A percentile compares a stretch with the other conserved stretches of the same genome.
phyloP scores from a whole-genome alignment of 1,140 invertebrate genomes.

The Araneus ventricosus region DNA sequence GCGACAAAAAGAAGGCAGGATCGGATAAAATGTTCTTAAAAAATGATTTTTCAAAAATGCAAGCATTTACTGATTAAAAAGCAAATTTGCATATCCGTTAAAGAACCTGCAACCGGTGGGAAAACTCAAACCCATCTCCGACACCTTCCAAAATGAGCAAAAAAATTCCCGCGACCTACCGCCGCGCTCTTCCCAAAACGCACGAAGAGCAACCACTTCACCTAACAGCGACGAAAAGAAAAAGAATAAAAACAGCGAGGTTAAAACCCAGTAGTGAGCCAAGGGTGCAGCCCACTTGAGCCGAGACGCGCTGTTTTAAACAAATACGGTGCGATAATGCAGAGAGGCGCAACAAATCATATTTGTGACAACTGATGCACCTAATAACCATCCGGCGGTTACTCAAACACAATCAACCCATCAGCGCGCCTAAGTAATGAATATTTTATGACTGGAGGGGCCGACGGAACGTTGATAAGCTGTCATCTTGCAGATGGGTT shows the following conservation, averaged over 20 bases:
- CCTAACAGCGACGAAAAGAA: background rate
- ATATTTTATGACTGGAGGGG: slow-evolving; percentile 74
- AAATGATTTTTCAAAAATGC: no score
- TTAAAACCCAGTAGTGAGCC: background rate
- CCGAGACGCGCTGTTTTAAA: slow-evolving; percentile 38
- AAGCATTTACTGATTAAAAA: no score
- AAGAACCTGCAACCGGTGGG: background rate
- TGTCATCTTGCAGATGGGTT: slow-evolving; percentile 73
- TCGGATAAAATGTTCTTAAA: no score
- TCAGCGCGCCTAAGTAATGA: slow-evolving; percentile 70
- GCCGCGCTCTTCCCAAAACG: background rate
- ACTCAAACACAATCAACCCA: slow-evolving; percentile 74
- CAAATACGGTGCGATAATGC: slow-evolving; percentile 60
- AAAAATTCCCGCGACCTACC: background rate
- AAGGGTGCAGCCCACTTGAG: slow-evolving; percentile 20
- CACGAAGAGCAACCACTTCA: background rate
- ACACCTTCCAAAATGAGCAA: background rate
- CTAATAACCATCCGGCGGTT: slow-evolving; percentile 74
- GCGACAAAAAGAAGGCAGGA: no score
- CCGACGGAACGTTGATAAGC: slow-evolving; percentile 60
- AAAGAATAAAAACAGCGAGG: background rate
- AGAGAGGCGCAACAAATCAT: slow-evolving; percentile 60
- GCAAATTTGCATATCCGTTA: no score
- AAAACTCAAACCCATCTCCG: background rate
- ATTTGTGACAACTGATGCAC: slow-evolving; percentile 71